Conservation (phyloP, 2,888 invertebrate genomes). For the Xylota segnis region DNA sequence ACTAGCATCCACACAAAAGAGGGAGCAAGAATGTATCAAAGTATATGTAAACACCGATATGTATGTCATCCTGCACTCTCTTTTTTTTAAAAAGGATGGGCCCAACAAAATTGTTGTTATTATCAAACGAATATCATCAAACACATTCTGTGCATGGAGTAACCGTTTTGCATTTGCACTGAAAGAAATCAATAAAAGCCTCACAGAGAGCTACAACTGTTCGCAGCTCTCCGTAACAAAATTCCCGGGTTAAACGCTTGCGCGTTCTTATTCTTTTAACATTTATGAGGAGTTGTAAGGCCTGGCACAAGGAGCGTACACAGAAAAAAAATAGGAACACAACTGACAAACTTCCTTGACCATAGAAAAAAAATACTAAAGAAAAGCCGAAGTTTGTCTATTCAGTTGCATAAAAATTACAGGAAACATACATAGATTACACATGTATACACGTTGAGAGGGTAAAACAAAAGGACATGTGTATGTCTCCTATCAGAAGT, state of each 20-base stretch:
- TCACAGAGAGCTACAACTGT: conserved; percentile 54
- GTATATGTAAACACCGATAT: conserved; percentile 44
- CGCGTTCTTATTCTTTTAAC: conserved; percentile 80
- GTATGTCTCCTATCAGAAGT: conserved; percentile 30
- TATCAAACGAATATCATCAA: conserved; percentile 56
- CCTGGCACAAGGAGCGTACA: conserved; percentile 47
- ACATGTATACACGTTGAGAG: conserved; percentile 24
- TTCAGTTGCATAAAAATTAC: conserved; percentile 38
- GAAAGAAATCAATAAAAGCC: conserved; percentile 70
- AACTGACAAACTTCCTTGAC: conserved; percentile 57
- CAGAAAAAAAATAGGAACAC: conserved; percentile 55
- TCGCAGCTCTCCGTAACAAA: conserved; percentile 77
- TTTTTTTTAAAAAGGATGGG: conserved; percentile 62
- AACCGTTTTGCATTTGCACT: conserved; percentile 72
- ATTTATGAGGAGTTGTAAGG: conserved; percentile 62
- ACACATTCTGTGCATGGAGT: conserved; percentile 55
- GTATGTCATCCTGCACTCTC: conserved; percentile 51
- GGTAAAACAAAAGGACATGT: conserved; percentile 15
- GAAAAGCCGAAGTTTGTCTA: conserved; percentile 33
- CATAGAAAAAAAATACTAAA: conserved; percentile 40
- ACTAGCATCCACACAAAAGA: conserved; percentile 40
- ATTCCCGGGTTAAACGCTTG: conserved; percentile 85
- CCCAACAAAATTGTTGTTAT: conserved; percentile 66
- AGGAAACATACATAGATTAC: conserved; percentile 36
- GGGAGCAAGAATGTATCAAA: conserved; percentile 24